A percentile compares a stretch with the other conserved stretches of the same genome.
Evolutionary conservation across 1,140 invertebrate genomes (phyloP).

Genomic region (Cydia fagiglandana): DNA sequence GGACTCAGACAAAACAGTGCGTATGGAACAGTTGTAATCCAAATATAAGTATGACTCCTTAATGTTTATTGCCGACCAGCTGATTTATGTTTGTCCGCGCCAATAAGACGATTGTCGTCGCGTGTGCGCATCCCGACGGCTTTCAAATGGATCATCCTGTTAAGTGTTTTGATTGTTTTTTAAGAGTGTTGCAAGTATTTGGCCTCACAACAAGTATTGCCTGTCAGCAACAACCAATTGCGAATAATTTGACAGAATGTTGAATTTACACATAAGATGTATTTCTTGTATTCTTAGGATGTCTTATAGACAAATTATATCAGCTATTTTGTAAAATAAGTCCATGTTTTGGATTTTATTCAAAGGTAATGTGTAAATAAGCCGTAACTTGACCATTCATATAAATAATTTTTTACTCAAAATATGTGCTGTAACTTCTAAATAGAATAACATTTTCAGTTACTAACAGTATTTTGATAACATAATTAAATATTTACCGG

Average conservation of each 20-base stretch:
- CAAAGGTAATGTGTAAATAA: too few relatives aligned
- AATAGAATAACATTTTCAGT: too few relatives aligned
- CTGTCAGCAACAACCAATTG: not conserved
- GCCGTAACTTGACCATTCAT: too few relatives aligned
- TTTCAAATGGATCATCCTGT: slow-evolving; percentile 20
- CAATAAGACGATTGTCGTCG: slow-evolving; percentile 29
- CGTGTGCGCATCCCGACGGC: slow-evolving; percentile 17
- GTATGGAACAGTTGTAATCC: not conserved
- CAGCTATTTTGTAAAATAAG: too few relatives aligned
- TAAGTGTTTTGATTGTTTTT: slow-evolving; percentile 16
- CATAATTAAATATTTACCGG: too few relatives aligned
- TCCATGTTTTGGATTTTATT: too few relatives aligned
- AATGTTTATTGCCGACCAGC: slow-evolving; percentile 25
- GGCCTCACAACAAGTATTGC: not conserved
- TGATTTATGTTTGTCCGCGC: slow-evolving; percentile 15
- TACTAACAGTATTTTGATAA: too few relatives aligned
- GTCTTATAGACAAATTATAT: too few relatives aligned
- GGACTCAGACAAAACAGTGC: not conserved
- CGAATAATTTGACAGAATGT: not conserved
- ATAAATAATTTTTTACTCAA: too few relatives aligned
- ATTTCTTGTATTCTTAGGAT: too few relatives aligned
- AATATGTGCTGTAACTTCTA: too few relatives aligned
- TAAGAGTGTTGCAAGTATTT: not conserved
- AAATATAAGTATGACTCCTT: slow-evolving; percentile 11
- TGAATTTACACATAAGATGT: too few relatives aligned